Percentiles rank a stretch among this genome's conserved stretches.
Evolutionary conservation across 2,888 invertebrate genomes (phyloP).

Genomic region (Folsomia candida): DNA sequence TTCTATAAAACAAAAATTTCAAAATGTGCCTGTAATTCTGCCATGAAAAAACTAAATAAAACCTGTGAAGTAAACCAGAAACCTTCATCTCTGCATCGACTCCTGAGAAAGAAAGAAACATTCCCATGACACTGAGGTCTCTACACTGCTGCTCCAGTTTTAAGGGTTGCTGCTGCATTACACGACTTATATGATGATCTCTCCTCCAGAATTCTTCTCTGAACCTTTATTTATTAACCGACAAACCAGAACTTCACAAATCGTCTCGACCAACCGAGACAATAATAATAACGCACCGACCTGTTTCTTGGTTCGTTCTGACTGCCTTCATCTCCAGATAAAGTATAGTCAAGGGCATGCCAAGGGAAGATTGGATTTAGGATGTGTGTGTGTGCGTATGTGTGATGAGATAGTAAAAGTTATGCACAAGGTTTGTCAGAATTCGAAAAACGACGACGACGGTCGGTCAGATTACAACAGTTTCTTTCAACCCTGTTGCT

Average conservation of each 20-base stretch:
- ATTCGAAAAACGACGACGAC: too few species aligned
- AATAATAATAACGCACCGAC: not conserved
- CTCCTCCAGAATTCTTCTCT: not conserved
- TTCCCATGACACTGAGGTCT: conserved; percentile 15
- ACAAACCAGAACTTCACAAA: not conserved
- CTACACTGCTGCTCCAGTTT: not conserved
- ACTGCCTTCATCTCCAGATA: not conserved
- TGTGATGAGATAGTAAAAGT: not conserved
- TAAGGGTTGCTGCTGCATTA: not conserved
- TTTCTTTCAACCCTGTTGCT: too few species aligned
- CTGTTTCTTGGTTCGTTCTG: not conserved
- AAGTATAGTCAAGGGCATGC: not conserved
- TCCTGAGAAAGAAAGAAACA: not conserved
- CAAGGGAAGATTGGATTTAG: too few species aligned
- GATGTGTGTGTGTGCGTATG: not conserved
- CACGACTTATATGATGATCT: not conserved
- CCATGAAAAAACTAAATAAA: not conserved
- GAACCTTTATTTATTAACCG: not conserved
- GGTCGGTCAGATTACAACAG: too few species aligned
- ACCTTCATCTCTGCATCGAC: not conserved
- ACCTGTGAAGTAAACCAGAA: not conserved
- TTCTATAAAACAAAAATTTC: too few species aligned
- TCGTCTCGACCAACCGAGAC: not conserved
- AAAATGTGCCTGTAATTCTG: too few species aligned
- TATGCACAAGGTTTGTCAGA: too few species aligned